phyloP scores from a whole-genome alignment of 2,113 vertebrate species.

The Sphyrna mokarran region DNA sequence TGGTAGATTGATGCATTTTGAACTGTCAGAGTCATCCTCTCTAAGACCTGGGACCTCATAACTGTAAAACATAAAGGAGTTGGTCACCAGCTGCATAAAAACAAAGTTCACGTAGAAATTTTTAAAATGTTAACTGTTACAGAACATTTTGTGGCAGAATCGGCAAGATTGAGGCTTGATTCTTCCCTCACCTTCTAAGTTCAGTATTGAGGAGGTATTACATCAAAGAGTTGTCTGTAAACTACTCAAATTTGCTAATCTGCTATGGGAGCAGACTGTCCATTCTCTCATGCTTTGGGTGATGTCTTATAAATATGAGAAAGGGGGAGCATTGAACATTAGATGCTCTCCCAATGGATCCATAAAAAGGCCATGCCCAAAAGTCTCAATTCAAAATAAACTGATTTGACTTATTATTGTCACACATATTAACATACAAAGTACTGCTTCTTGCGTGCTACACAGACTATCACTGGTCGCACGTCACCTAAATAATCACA shows the following conservation, averaged over 20 bases:
- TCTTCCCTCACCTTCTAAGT: not conserved
- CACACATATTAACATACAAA: no score
- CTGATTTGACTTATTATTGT: no score
- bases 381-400: not conserved
- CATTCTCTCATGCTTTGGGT: not conserved
- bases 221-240: not conserved
- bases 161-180: not conserved
- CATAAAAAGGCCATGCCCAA: not conserved
- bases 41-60: constrained; percentile 74
- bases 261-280: not conserved
- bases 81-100: not conserved
- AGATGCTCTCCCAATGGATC: not conserved
- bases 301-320: not conserved
- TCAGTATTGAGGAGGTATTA: not conserved
- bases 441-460: no score
- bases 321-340: not conserved
- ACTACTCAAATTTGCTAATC: not conserved
- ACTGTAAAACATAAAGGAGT: constrained; percentile 53
- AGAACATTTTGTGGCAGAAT: not conserved
- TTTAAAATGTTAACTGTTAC: not conserved
- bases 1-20: constrained; percentile 66
- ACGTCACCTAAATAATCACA: not conserved
- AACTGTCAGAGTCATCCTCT: constrained; percentile 53
- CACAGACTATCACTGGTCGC: not conserved
- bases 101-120: not conserved